Evolutionary conservation across 2,888 invertebrate species (phyloP).

Genomic region (Campoletis raptor): DNA sequence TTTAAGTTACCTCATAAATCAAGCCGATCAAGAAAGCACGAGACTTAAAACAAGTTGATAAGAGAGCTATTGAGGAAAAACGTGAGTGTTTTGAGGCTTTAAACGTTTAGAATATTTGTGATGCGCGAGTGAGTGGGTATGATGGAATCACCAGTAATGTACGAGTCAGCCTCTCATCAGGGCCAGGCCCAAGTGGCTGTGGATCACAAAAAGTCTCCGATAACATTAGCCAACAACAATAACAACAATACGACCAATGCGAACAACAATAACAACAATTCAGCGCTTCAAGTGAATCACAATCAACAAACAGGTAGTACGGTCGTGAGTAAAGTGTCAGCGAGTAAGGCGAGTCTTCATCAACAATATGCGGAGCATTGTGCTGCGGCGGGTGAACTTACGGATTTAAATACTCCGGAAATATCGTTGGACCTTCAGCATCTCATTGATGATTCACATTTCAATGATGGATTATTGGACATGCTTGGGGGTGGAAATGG

Average conservation of each 20-base stretch:
- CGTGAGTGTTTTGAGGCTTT: background rate
- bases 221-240: conserved; percentile 85
- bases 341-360: conserved; percentile 88
- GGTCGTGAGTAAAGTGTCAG: conserved; percentile 83
- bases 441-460: conserved; percentile 95
- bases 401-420: conserved; percentile 96
- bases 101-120: conserved; percentile 70
- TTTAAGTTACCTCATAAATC: background rate
- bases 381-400: conserved; percentile 89
- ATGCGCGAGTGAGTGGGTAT: conserved; percentile 79
- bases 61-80: background rate
- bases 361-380: conserved; percentile 91
- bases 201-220: conserved; percentile 88
- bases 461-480: conserved; percentile 94
- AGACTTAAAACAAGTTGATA: background rate
- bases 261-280: conserved; percentile 83
- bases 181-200: conserved; percentile 84
- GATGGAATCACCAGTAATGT: conserved; percentile 96
- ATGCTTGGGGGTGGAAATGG: conserved; percentile 88
- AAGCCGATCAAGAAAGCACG: background rate
- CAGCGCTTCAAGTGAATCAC: conserved; percentile 85
- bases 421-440: conserved; percentile 96
- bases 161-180: conserved; percentile 89
- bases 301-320: conserved; percentile 86
- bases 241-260: conserved; percentile 82